phyloP scores from a whole-genome alignment of 2,888 invertebrate genomes.

The Lasioglossum vierecki region DNA sequence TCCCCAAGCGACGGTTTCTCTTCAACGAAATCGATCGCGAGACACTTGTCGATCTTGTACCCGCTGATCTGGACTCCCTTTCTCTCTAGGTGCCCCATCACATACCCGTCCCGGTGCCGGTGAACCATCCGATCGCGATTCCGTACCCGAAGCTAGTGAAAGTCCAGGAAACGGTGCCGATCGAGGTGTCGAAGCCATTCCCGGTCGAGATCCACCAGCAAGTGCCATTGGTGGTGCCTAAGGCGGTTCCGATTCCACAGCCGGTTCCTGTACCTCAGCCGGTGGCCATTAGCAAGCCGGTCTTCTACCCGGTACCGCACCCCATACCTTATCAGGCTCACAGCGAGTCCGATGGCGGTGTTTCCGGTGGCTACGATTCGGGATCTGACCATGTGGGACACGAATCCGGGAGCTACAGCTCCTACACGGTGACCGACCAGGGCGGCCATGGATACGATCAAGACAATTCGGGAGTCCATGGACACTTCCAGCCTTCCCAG shows the following conservation, averaged over 20 bases:
- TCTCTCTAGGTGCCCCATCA: conserved; percentile 79
- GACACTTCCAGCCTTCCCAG: conserved; percentile 73
- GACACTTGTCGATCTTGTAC: background rate
- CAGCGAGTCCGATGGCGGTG: conserved; percentile 39
- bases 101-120: conserved; percentile 82
- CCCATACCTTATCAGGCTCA: conserved; percentile 64
- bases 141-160: conserved; percentile 82
- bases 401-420: conserved; percentile 56
- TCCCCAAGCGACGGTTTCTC: conserved; percentile 8
- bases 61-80: conserved; percentile 37
- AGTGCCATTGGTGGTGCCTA: conserved; percentile 78
- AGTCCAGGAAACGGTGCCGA: conserved; percentile 82
- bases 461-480: conserved; percentile 60
- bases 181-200: conserved; percentile 77
- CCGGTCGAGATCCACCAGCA: conserved; percentile 81
- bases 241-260: conserved; percentile 79
- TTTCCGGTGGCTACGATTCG: conserved; percentile 31
- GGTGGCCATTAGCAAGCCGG: conserved; percentile 77
- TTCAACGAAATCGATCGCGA: background rate
- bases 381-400: conserved; percentile 55
- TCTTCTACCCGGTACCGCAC: conserved; percentile 77
- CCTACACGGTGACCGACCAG: conserved; percentile 59
- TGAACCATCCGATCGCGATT: conserved; percentile 80
- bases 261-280: conserved; percentile 79
- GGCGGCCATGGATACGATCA: conserved; percentile 52